Base-by-base conservation (phyloP, 2,113 vertebrate species). In the Ictalurus punctatus region DNA sequence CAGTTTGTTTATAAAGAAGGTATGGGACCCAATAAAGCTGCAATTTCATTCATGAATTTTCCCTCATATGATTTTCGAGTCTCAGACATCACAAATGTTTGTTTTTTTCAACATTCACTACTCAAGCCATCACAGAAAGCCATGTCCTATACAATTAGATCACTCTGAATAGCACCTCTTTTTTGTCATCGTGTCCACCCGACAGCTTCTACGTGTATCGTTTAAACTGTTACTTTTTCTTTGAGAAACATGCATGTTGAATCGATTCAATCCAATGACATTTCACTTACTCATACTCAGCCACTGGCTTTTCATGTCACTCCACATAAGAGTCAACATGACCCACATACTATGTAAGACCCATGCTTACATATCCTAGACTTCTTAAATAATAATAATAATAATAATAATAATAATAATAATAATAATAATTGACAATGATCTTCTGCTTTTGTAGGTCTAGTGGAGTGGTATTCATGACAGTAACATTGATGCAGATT, bases 301-400 rank as follows among this genome's bases (percentile, higher is more conserved):
- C 65, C 80, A 58, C 58, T 83, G 40, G 86, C 86, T 58, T 69
- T 88, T 16, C 83, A 30, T 78, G 82, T 88, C 86, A 74, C 82
- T 30, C 16, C 54, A 80, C 4, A 61, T 90, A 83, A 85, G 21
- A 63, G 2, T 88, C 89, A 88, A 58, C 37, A 86, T 34, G 61
- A 34, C 78, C 52, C 40, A 78, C 58, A 76, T 81, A 52, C 6
- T 48, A 12, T n/a, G 13, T 27, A n/a, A 54, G 76, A 79, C 52
- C 52, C 54, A 81, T 30, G 25, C 25, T 30, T 80, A n/a, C 48
- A 80, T 80, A n/a, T 17, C 27, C 25, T n/a, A 81, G 76, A n/a
- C 14, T 79, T 52, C 44, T 48, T 48, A 48, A 48, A 48, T 7
- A 40, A 3, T 3, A 40, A 40, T 4, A 40, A 3, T 3, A 40